Evolutionary conservation across 1,140 invertebrate species (phyloP).

Genomic region (Hormaphis cornu): DNA sequence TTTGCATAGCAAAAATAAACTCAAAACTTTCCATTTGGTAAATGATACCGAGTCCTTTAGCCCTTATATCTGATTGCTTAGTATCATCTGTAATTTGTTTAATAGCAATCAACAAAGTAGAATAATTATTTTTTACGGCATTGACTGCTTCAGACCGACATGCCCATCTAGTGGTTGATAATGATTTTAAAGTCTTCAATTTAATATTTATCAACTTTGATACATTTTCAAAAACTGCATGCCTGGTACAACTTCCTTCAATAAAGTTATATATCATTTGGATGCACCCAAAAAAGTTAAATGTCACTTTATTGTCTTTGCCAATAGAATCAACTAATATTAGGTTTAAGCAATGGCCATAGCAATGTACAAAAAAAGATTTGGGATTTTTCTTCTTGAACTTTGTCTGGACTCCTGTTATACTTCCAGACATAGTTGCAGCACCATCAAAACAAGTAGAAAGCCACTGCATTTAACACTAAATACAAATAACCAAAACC

Average conservation of each 20-base stretch:
- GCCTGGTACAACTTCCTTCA: conserved; percentile 34
- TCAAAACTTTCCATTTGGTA: conserved; percentile 33
- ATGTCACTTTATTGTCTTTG: neutral
- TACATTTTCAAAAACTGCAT: conserved; percentile 32
- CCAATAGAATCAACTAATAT: neutral
- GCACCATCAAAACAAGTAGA: conserved; percentile 24
- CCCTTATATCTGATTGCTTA: conserved; percentile 16
- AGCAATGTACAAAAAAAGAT: conserved; percentile 23
- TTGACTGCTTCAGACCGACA: conserved; percentile 33
- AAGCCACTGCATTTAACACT: too few species aligned
- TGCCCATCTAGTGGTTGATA: conserved; percentile 34
- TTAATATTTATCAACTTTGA: conserved; percentile 26
- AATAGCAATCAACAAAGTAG: conserved; percentile 19
- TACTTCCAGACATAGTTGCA: conserved; percentile 22
- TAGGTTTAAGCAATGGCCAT: too few species aligned
- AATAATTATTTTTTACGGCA: conserved; percentile 23
- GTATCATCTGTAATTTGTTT: conserved; percentile 16
- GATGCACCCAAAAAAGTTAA: conserved; percentile 18
- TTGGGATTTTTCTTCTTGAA: conserved; percentile 6
- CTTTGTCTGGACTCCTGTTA: conserved; percentile 1
- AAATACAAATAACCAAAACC: too few species aligned
- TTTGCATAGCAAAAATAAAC: conserved; percentile 33
- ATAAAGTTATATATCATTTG: conserved; percentile 29
- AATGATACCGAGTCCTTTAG: conserved; percentile 23
- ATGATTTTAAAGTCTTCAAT: conserved; percentile 33